A percentile compares a stretch with the other conserved stretches of the same genome.
Evolutionary conservation across 2,113 vertebrate genomes (phyloP).

Genomic region (Saiga tatarica): DNA sequence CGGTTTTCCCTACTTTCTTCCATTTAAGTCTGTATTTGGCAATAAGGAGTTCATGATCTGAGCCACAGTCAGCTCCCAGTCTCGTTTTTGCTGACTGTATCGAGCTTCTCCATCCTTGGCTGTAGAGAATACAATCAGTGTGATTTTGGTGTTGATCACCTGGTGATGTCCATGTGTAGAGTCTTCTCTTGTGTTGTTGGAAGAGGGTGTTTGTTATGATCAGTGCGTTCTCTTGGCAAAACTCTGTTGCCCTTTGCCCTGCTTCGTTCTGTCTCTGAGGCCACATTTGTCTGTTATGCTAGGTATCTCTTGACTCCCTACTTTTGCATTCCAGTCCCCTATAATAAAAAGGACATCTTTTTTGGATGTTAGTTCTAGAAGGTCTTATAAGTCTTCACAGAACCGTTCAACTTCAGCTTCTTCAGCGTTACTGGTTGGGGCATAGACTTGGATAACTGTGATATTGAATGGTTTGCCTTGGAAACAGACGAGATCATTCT

Average conservation of each 20-base stretch:
- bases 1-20: not conserved
- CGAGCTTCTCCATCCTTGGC: not conserved
- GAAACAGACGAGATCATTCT: not conserved
- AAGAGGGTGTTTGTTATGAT: not conserved
- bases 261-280: not conserved
- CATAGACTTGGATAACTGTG: not conserved
- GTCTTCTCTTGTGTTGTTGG: not conserved
- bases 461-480: not conserved
- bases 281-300: not conserved
- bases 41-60: not conserved
- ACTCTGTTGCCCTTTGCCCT: not conserved
- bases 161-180: not conserved
- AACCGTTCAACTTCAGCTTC: not conserved
- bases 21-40: not conserved
- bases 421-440: fast-evolving
- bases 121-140: not conserved
- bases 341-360: not conserved
- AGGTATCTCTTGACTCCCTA: not conserved
- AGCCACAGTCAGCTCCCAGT: not conserved
- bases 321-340: not conserved
- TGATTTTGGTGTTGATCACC: not conserved
- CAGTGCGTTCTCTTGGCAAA: not conserved
- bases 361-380: not conserved
- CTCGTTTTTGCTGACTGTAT: not conserved
- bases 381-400: not conserved